phyloP scores from a whole-genome alignment of 2,888 invertebrate species.

The Andrena trimmerana region DNA sequence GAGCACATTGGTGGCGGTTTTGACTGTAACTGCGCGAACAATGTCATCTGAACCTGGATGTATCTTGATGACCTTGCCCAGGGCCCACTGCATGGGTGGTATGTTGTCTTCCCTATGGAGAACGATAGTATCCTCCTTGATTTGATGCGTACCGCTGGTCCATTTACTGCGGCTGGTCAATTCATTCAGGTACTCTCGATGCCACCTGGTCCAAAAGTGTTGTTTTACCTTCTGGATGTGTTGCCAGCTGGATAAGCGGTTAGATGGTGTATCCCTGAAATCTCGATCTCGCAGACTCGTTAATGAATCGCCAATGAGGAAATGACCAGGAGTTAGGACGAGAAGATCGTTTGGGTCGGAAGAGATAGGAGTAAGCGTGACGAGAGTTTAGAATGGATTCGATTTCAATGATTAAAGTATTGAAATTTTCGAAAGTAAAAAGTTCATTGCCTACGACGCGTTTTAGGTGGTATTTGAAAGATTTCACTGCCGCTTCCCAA shows the following conservation, averaged over 20 bases:
- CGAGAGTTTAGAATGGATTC: no score
- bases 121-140: neutral
- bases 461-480: no score
- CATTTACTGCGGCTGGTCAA: neutral
- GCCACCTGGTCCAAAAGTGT: slow-evolving; percentile 18
- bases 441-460: no score
- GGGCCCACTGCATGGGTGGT: slow-evolving; percentile 11
- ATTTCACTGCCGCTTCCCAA: no score
- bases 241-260: slow-evolving; percentile 18
- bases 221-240: slow-evolving; percentile 9
- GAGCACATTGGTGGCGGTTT: neutral
- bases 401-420: no score
- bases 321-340: no score
- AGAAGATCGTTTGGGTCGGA: no score
- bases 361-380: no score
- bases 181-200: slow-evolving; percentile 7
- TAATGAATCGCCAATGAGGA: neutral
- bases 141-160: neutral
- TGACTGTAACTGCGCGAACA: neutral
- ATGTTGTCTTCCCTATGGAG: slow-evolving; percentile 2
- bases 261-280: neutral
- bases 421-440: no score
- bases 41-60: slow-evolving; percentile 24
- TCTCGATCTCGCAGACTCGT: slow-evolving; percentile 18
- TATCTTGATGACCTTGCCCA: neutral